phyloP scores from a whole-genome alignment of 1,140 invertebrate genomes.

The Mesaphorura yosii region DNA sequence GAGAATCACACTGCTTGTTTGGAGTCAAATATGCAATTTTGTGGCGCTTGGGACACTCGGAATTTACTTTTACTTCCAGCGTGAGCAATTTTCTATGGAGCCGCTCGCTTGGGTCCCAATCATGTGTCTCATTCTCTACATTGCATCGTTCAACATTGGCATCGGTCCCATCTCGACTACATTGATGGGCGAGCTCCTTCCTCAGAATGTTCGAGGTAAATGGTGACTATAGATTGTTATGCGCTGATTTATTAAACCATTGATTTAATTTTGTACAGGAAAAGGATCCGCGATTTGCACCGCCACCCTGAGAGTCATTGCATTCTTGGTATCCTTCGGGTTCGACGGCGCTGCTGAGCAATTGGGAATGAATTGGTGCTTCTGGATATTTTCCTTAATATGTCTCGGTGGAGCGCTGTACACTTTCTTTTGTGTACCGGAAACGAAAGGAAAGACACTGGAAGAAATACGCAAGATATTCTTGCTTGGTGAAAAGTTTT shows the following conservation, averaged over 20 bases:
- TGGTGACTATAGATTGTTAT: not conserved
- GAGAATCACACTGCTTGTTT: not conserved
- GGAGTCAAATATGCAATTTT: not conserved
- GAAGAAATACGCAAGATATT: conserved; percentile 1
- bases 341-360: not conserved
- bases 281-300: not conserved
- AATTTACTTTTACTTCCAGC: not conserved
- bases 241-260: not conserved
- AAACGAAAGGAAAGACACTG: not conserved
- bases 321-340: not conserved
- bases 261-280: not conserved
- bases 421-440: not conserved
- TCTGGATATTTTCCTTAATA: not conserved
- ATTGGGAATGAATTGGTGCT: not conserved
- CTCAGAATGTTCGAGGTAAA: conserved; percentile 1
- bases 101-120: not conserved
- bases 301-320: not conserved
- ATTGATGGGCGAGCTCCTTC: not conserved
- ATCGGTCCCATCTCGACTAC: conserved; percentile 1
- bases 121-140: not conserved
- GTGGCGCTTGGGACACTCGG: not conserved
- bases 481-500: no score
- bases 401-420: not conserved
- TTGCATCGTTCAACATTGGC: not conserved
- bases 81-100: not conserved